Base-by-base conservation (phyloP, 2,797 vertebrate species). In the Hozukius guyotensis region DNA sequence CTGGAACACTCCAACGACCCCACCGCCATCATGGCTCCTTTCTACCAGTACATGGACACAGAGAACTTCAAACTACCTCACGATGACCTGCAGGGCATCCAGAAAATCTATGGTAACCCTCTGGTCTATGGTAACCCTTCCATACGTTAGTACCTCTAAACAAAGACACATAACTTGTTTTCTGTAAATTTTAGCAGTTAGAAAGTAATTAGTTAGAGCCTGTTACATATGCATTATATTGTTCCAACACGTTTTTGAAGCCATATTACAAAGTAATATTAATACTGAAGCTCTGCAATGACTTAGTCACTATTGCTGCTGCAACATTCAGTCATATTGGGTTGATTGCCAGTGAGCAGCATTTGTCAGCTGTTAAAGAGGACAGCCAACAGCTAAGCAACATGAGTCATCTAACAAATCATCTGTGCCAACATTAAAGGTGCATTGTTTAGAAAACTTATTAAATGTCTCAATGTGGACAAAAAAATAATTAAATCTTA, bases 11-110 rank as follows among this genome's bases (percentile, higher is more conserved):
- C 96, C 16, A 96, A 95, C 6, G 96, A 97, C 78, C 96, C 96
- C 13, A 96, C 96, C 2, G 96, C 95, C 29, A 96, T 98, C 84
- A 98, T 97, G 97, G 97, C 97, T 69, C 97, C 96, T 22, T 97
- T 96, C 75, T 97, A 97, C 86, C 97, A 96, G 93, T 97, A 97
- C 86, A 95, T 97, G 94, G 94, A 96, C 90, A 96, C 96, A 3
- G 96, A 96, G 67, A 95, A 96, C 81, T 97, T 98, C 92, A 97
- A 87, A 86, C 96, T 98, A 83, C 96, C 96, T 90, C 96, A 96
- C 31, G 96, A 97, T 2, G 95, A 97, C 72, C 94, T 97, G 22
- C 97, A 97, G 91, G 96, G 96, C 78, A 98, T 98, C 84, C 97
- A 97, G 94, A 96, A 96, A 52, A 92, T 97, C 57, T 97, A 97